These are phyloP conservation scores for Coturnix japonica DNA, from an alignment of 2,113 vertebrate genomes.

Conservation along the genomic window DNA sequence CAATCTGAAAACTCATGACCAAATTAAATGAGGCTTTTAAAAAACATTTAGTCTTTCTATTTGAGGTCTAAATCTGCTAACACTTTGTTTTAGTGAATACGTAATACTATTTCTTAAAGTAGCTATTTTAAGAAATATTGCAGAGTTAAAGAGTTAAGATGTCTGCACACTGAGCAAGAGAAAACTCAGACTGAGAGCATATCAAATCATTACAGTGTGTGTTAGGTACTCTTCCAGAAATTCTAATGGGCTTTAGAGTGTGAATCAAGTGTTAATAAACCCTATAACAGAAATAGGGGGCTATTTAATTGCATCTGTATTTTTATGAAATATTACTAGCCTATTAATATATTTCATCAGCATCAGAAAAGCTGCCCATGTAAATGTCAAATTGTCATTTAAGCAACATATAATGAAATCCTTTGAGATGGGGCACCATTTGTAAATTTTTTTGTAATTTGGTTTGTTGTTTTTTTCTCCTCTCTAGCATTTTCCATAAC, in stretches of 20 bases:
- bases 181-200: neutral
- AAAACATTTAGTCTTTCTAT: neutral
- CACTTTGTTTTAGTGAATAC: neutral
- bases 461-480: too few species aligned
- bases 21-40: neutral
- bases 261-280: neutral
- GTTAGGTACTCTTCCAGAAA: neutral
- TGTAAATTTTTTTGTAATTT: neutral
- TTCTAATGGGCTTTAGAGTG: neutral
- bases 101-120: neutral
- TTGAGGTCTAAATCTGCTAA: neutral
- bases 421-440: neutral
- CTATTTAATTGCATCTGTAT: neutral
- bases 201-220: neutral
- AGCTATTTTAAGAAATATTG: neutral
- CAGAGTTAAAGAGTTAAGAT: neutral
- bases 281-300: neutral
- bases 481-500: neutral
- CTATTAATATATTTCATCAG: neutral
- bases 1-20: neutral
- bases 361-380: neutral
- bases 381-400: neutral
- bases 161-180: neutral
- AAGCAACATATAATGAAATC: neutral
- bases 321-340: neutral